These are phyloP conservation scores for Drosophila paramelanica DNA, from an alignment of 2,888 invertebrate species.

Conservation along the genomic window DNA sequence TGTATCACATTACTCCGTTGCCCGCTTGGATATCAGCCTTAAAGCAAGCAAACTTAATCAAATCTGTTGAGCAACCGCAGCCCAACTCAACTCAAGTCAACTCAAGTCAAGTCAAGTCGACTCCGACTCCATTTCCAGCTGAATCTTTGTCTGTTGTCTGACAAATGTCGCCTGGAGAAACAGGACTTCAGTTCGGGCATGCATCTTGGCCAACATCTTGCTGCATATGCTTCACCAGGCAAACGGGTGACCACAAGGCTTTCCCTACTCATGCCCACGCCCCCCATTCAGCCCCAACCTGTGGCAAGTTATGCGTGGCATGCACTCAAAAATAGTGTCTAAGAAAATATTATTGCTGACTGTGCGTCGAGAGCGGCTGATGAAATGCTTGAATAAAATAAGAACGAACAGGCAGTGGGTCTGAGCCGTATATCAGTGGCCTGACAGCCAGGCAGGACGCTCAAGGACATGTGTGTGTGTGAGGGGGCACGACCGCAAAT, in stretches of 20 bases:
- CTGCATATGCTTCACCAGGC: slow-evolving; percentile 47
- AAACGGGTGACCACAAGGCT: slow-evolving; percentile 57
- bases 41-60: slow-evolving; percentile 63
- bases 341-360: slow-evolving; percentile 77
- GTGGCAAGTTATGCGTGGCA: slow-evolving; percentile 59
- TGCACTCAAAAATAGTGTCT: slow-evolving; percentile 60
- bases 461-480: slow-evolving; percentile 42
- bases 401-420: slow-evolving; percentile 14
- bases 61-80: slow-evolving; percentile 69
- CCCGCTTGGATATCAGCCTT: slow-evolving; percentile 35
- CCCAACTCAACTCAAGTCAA: slow-evolving; percentile 47
- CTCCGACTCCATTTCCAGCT: slow-evolving; percentile 10
- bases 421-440: slow-evolving; percentile 79
- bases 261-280: slow-evolving; percentile 1
- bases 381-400: slow-evolving; percentile 49
- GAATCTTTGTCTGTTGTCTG: slow-evolving; percentile 40
- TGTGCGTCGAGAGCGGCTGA: slow-evolving; percentile 58
- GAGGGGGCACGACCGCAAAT: slow-evolving; percentile 67
- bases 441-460: slow-evolving; percentile 72
- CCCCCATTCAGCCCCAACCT: slow-evolving; percentile 10
- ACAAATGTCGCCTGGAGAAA: slow-evolving; percentile 70
- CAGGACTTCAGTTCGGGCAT: slow-evolving; percentile 40
- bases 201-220: slow-evolving; percentile 50
- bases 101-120: slow-evolving; percentile 31
- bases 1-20: slow-evolving; percentile 42